phyloP scores from a whole-genome alignment of 2,888 invertebrate species.

The Caenorhabditis plicata region DNA sequence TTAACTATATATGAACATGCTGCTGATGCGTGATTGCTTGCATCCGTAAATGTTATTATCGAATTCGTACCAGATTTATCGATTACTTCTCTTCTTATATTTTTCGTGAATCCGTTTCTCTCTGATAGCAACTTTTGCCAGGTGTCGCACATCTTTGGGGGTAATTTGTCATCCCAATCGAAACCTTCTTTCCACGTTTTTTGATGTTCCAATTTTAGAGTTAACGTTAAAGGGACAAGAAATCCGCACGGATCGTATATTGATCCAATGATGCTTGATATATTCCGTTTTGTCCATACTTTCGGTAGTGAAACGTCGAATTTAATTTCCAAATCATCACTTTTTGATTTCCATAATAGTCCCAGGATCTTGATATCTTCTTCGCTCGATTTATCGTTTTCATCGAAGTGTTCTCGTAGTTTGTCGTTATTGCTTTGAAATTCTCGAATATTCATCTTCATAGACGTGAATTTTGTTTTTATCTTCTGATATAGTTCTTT shows the following conservation, averaged over 20 bases:
- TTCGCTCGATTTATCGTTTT: background rate
- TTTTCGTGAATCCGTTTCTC: background rate
- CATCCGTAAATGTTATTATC: constrained; percentile 11
- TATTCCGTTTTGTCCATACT: no score
- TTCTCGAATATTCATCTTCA: constrained; percentile 23
- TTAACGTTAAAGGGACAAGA: no score
- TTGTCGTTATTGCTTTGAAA: constrained; percentile 28
- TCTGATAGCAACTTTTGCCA: background rate
- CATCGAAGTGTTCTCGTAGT: background rate
- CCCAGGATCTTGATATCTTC: background rate
- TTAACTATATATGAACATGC: background rate
- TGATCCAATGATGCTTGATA: no score
- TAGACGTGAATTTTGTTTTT: no score
- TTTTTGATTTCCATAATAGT: background rate
- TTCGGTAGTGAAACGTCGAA: no score
- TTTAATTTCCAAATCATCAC: background rate
- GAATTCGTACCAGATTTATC: background rate
- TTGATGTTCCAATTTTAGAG: no score
- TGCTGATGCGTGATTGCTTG: background rate
- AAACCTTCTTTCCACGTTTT: no score
- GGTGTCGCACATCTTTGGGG: background rate
- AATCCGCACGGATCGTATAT: no score
- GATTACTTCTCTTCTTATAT: background rate
- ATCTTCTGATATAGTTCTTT: background rate
- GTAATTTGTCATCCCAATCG: no score